A percentile compares a stretch with the other conserved stretches of the same genome.
These are phyloP conservation scores for Augiades crinisus DNA, from an alignment of 2,888 invertebrate genomes.

Conservation along the genomic window DNA sequence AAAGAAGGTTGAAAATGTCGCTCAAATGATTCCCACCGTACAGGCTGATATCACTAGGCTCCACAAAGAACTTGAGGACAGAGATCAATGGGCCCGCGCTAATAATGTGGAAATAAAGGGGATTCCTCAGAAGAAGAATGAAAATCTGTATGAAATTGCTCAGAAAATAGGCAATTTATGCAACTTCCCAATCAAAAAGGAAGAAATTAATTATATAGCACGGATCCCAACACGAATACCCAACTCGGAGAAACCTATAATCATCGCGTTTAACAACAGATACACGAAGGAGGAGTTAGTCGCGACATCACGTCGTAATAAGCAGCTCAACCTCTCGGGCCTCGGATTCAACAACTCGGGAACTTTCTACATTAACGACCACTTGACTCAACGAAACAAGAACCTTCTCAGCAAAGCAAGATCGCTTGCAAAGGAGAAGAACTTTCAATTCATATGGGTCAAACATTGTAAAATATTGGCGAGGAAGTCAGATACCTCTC, in stretches of 20 bases:
- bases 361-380: constrained; percentile 26
- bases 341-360: constrained; percentile 15
- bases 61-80: constrained; percentile 19
- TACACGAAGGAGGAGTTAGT: constrained; percentile 29
- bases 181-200: constrained; percentile 13
- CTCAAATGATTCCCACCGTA: constrained; percentile 17
- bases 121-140: constrained; percentile 13
- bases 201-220: constrained; percentile 32
- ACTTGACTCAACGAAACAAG: constrained; percentile 27
- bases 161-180: constrained; percentile 12
- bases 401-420: constrained; percentile 18
- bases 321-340: constrained; percentile 14
- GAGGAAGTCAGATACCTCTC: constrained; percentile 28
- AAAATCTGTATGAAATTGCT: constrained; percentile 27
- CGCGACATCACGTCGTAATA: constrained; percentile 15
- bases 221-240: constrained; percentile 28
- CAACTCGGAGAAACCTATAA: constrained; percentile 26
- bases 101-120: constrained; percentile 4
- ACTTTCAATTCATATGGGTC: constrained; percentile 29
- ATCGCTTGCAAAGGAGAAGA: constrained; percentile 19
- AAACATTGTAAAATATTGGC: constrained; percentile 33
- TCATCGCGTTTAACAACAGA: constrained; percentile 26
- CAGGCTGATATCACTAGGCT: constrained; percentile 16
- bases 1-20: constrained; percentile 9
- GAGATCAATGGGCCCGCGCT: constrained; percentile 30